Conservation (phyloP, 2,888 invertebrate genomes). For the Steromphala cineraria region DNA sequence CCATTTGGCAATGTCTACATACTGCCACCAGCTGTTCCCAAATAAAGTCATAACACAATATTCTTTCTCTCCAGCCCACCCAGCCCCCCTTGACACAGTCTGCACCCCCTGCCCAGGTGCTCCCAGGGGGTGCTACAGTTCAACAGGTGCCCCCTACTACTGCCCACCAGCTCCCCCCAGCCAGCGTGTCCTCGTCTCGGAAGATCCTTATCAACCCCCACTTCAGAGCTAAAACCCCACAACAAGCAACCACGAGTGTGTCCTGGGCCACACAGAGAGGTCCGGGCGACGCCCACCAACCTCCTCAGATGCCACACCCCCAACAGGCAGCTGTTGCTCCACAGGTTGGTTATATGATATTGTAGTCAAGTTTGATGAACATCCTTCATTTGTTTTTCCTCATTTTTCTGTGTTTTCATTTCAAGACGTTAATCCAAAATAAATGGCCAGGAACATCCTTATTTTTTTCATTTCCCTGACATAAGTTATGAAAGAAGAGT, state of each 20-base stretch:
- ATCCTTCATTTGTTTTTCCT: too few species aligned
- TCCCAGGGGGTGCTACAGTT: background rate
- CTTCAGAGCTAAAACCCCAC: background rate
- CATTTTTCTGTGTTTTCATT: too few species aligned
- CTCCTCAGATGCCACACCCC: slow-evolving; percentile 14
- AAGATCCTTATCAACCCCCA: slow-evolving; percentile 27
- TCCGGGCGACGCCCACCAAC: background rate
- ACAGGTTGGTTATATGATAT: background rate
- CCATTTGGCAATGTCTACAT: too few species aligned
- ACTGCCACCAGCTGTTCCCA: too few species aligned
- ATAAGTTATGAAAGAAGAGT: too few species aligned
- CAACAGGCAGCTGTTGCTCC: slow-evolving; percentile 3
- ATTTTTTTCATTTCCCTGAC: too few species aligned
- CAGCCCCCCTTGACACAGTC: background rate
- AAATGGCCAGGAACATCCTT: too few species aligned
- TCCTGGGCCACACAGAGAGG: slow-evolving; percentile 7
- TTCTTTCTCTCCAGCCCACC: too few species aligned
- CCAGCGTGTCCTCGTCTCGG: background rate
- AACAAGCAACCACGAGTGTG: background rate
- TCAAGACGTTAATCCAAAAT: too few species aligned
- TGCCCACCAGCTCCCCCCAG: background rate
- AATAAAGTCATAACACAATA: too few species aligned
- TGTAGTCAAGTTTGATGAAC: too few species aligned
- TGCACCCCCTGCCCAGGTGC: background rate
- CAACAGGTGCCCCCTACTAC: background rate